These are phyloP conservation scores for Typhlomys cinereus DNA, from an alignment of 2,113 vertebrate species.

Conservation along the genomic window DNA sequence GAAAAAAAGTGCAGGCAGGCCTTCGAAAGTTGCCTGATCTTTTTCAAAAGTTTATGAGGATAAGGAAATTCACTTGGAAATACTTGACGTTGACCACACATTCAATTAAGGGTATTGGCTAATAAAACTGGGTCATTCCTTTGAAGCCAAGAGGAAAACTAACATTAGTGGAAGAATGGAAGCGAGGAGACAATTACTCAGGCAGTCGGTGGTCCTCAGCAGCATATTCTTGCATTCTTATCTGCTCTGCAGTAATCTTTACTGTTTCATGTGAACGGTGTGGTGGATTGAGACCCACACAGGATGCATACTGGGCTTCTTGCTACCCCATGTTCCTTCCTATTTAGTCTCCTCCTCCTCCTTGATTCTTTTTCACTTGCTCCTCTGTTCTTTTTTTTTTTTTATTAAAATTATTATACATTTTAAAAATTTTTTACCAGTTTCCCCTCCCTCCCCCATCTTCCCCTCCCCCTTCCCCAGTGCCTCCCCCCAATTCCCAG, in stretches of 20 bases:
- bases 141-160: neutral
- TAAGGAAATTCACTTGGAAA: slow-evolving; percentile 52
- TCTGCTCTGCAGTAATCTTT: neutral
- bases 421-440: too few relatives aligned
- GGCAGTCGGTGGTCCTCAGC: neutral
- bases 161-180: neutral
- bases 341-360: neutral
- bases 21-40: slow-evolving; percentile 1
- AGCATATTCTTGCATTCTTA: neutral
- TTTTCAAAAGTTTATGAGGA: slow-evolving; percentile 64
- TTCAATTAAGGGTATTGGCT: neutral
- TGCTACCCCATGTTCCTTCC: too few relatives aligned
- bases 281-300: rapidly evolving
- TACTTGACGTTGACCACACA: neutral
- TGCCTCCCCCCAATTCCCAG: too few relatives aligned
- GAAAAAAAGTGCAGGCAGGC: too few relatives aligned
- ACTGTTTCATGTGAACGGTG: neutral
- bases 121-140: neutral
- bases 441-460: too few relatives aligned
- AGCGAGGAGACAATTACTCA: neutral
- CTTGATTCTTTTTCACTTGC: neutral
- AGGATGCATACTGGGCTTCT: rapidly evolving
- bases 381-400: too few relatives aligned
- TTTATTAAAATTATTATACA: too few relatives aligned
- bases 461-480: too few relatives aligned